Conservation (phyloP, 2,797 vertebrate species). For the Microctenopoma stevenorrisi region DNA sequence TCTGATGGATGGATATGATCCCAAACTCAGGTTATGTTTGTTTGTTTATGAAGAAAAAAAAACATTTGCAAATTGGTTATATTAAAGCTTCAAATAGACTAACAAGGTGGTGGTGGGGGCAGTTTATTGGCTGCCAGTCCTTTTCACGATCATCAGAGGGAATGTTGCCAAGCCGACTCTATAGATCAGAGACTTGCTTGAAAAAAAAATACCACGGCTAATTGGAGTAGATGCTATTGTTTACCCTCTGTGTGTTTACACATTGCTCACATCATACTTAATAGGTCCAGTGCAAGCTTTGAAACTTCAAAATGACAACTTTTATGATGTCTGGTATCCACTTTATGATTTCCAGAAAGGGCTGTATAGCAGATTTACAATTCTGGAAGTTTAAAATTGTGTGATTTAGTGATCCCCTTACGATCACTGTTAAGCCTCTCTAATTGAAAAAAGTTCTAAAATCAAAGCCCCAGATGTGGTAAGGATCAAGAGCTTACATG, state of each 20-base stretch:
- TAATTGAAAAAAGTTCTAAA: constrained; percentile 14
- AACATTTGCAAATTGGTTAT: constrained; percentile 39
- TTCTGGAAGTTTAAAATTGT: background rate
- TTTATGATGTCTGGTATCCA: constrained; percentile 16
- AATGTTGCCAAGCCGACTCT: constrained; percentile 39
- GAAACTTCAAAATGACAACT: constrained; percentile 14
- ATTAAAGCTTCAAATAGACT: constrained; percentile 21
- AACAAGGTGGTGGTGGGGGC: constrained; percentile 22
- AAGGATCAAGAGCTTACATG: constrained; percentile 23
- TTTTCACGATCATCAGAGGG: constrained; percentile 34
- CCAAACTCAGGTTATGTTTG: constrained; percentile 4
- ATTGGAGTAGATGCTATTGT: constrained; percentile 30
- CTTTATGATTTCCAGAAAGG: constrained; percentile 8
- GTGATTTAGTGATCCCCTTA: constrained; percentile 3
- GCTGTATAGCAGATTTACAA: background rate
- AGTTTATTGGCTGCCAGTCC: constrained; percentile 32
- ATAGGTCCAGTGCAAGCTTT: constrained; percentile 23
- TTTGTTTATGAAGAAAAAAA: constrained; percentile 25
- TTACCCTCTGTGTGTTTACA: constrained; percentile 5
- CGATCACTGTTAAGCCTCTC: constrained; percentile 3
- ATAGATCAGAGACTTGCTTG: constrained; percentile 35
- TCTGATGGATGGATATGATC: constrained; percentile 5
- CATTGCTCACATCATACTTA: constrained; percentile 15
- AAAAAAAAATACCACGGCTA: constrained; percentile 14
- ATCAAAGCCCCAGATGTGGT: constrained; percentile 11